Conservation (phyloP, 2,888 invertebrate genomes). For the Biston stratarius region DNA sequence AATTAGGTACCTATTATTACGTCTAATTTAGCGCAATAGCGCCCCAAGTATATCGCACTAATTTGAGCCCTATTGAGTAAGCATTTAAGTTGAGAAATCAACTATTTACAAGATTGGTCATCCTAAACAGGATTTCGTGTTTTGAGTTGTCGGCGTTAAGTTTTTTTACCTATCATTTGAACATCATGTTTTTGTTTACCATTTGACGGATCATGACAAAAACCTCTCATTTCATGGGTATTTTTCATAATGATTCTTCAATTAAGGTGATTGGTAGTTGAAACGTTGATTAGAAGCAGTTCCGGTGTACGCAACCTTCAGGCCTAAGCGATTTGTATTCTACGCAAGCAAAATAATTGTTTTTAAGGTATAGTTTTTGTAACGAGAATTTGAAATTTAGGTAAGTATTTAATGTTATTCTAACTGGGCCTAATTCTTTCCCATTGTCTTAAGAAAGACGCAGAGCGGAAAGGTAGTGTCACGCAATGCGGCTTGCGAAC, state of each 20-base stretch:
- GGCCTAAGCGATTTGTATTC: constrained; percentile 11
- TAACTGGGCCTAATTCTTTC: too few relatives aligned
- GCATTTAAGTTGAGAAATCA: constrained; percentile 39
- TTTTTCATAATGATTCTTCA: constrained; percentile 38
- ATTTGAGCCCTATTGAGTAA: constrained; percentile 30
- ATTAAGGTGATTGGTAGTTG: constrained; percentile 34
- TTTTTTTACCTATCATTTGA: constrained; percentile 52
- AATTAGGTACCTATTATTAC: too few relatives aligned
- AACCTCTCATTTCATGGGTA: constrained; percentile 46
- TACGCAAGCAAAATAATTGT: not conserved
- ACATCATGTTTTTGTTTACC: constrained; percentile 52
- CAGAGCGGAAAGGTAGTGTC: too few relatives aligned
- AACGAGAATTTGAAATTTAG: not conserved
- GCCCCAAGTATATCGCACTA: not conserved
- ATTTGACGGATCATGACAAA: constrained; percentile 49
- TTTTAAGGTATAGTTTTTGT: not conserved
- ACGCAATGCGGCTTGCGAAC: too few relatives aligned
- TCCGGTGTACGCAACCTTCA: constrained; percentile 29
- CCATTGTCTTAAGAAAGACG: too few relatives aligned
- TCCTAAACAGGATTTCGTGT: constrained; percentile 48
- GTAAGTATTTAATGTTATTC: too few relatives aligned
- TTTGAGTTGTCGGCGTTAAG: constrained; percentile 48
- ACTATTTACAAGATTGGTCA: constrained; percentile 26
- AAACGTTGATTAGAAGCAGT: constrained; percentile 38
- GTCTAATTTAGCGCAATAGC: constrained; percentile 8